A percentile compares a stretch with the other conserved stretches of the same genome.
phyloP scores from a whole-genome alignment of 2,888 invertebrate species.

The Drosophila setosimentum region DNA sequence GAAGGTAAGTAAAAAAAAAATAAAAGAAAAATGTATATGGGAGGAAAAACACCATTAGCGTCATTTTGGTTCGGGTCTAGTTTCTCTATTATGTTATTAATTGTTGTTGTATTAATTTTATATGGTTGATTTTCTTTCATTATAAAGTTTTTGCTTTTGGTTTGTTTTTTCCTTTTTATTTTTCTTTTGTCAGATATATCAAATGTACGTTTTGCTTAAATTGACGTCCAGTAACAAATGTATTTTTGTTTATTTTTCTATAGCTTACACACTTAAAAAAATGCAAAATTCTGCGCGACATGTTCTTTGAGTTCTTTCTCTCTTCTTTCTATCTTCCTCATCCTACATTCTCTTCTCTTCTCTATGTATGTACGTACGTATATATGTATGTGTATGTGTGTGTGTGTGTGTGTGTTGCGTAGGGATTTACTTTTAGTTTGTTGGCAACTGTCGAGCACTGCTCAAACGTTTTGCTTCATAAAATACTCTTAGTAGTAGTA shows the following conservation, averaged over 20 bases:
- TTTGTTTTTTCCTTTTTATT: constrained; percentile 1
- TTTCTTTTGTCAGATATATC: constrained; percentile 35
- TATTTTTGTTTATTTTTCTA: constrained; percentile 23
- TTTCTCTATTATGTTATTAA: constrained; percentile 10
- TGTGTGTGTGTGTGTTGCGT: constrained; percentile 15
- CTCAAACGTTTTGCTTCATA: constrained; percentile 58
- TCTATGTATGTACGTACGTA: constrained; percentile 35
- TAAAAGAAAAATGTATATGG: not conserved
- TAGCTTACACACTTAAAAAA: constrained; percentile 79
- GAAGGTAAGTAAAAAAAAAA: constrained; percentile 54
- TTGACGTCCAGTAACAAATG: constrained; percentile 73
- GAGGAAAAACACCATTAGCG: constrained; percentile 21
- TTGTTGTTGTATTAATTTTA: constrained; percentile 2
- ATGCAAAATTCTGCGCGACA: constrained; percentile 84
- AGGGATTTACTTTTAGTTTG: constrained; percentile 40
- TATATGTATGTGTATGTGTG: constrained; percentile 14
- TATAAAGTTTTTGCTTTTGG: constrained; percentile 26
- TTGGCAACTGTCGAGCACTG: constrained; percentile 61
- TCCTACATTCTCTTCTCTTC: constrained; percentile 10
- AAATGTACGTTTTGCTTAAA: constrained; percentile 57
- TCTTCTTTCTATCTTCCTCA: constrained; percentile 5
- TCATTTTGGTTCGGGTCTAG: constrained; percentile 41
- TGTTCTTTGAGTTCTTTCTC: constrained; percentile 37
- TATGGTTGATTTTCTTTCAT: constrained; percentile 1
- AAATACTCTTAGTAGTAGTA: constrained; percentile 75